Percentiles rank a stretch among this genome's conserved stretches.
phyloP scores from a whole-genome alignment of 2,797 vertebrate genomes.

The Cossypha caffra region DNA sequence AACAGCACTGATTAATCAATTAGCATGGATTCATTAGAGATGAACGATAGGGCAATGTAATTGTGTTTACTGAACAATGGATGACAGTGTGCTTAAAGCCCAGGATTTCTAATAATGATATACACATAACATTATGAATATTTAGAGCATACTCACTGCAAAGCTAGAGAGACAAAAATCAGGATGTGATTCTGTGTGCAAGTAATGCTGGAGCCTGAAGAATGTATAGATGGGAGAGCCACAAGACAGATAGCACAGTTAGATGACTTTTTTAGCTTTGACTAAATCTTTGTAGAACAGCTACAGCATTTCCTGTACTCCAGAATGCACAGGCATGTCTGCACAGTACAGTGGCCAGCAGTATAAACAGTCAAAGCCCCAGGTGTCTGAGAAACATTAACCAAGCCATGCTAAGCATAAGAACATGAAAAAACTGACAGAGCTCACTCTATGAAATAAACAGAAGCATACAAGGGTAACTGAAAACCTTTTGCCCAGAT shows the following conservation, averaged over 20 bases:
- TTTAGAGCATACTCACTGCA: background rate
- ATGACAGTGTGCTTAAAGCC: slow-evolving; percentile 37
- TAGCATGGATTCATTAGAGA: slow-evolving; percentile 64
- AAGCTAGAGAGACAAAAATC: background rate
- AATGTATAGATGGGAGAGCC: background rate
- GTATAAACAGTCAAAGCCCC: background rate
- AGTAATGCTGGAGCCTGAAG: background rate
- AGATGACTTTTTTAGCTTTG: background rate
- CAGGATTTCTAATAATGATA: slow-evolving; percentile 28
- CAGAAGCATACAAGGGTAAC: background rate
- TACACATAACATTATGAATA: slow-evolving; percentile 28
- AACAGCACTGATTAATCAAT: slow-evolving; percentile 68
- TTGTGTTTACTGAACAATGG: slow-evolving; percentile 65
- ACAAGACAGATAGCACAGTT: background rate
- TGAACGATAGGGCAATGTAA: slow-evolving; percentile 50
- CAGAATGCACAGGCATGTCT: background rate
- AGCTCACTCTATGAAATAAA: background rate
- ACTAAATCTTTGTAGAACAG: background rate
- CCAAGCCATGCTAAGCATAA: background rate
- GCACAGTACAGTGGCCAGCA: background rate
- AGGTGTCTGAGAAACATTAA: background rate
- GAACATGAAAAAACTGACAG: background rate
- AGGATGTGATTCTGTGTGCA: background rate
- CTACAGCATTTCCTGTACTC: background rate
- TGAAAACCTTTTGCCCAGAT: background rate